phyloP scores from a whole-genome alignment of 1,140 invertebrate species.

The Helicoverpa zea region DNA sequence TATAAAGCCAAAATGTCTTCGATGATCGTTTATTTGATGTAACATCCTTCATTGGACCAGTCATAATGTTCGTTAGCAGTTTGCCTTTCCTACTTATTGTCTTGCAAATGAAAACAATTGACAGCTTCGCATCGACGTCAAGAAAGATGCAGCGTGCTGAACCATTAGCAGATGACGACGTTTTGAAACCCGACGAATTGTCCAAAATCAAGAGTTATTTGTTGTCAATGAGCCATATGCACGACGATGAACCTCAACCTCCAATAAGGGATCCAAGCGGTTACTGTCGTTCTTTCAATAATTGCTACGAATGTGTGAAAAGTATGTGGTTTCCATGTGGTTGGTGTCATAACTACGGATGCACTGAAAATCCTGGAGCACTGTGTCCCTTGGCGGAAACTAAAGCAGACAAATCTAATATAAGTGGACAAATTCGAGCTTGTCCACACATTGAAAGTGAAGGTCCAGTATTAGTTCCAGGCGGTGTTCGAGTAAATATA shows the following conservation, averaged over 20 bases:
- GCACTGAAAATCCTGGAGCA: conserved; percentile 51
- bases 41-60: background rate
- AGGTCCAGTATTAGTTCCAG: conserved; percentile 58
- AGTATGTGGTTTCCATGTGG: conserved; percentile 52
- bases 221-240: background rate
- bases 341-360: conserved; percentile 66
- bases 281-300: conserved; percentile 55
- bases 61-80: background rate
- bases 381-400: conserved; percentile 51
- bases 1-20: conserved; percentile 1
- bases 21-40: background rate
- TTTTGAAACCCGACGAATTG: conserved; percentile 19
- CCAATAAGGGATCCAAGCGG: conserved; percentile 30
- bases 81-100: background rate
- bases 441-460: conserved; percentile 59
- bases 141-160: background rate
- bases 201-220: conserved; percentile 13
- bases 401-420: conserved; percentile 20
- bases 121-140: background rate
- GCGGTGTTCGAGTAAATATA: conserved; percentile 56
- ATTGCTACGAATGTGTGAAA: conserved; percentile 58
- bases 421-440: conserved; percentile 6
- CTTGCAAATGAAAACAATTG: background rate
- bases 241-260: conserved; percentile 12
- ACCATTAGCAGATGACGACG: background rate